Conservation (phyloP, 2,797 vertebrate genomes). For the Poecilia picta region DNA sequence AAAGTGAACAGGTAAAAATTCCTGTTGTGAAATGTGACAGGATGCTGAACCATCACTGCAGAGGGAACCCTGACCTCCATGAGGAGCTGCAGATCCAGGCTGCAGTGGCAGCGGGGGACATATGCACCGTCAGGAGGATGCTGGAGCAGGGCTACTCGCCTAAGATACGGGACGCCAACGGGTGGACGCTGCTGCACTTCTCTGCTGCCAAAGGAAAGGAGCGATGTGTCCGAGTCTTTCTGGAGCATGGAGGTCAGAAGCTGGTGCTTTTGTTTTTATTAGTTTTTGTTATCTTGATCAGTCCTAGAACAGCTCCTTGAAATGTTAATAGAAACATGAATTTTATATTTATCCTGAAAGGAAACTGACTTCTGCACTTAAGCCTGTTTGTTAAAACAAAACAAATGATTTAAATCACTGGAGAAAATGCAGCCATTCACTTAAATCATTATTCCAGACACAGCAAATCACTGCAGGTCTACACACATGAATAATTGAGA, state of each 20-base stretch:
- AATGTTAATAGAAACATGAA: background rate
- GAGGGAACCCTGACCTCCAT: conserved; percentile 96
- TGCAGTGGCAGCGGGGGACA: conserved; percentile 95
- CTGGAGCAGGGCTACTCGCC: conserved; percentile 97
- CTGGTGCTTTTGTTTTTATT: conserved; percentile 1
- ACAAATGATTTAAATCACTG: background rate
- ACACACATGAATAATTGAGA: conserved; percentile 1
- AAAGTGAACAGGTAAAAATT: conserved; percentile 76
- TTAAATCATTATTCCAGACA: background rate
- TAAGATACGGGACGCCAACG: conserved; percentile 95
- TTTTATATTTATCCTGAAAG: background rate
- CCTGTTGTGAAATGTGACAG: conserved; percentile 86
- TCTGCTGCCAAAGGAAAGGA: conserved; percentile 97
- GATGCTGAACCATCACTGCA: conserved; percentile 99
- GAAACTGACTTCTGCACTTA: background rate
- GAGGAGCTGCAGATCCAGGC: conserved; percentile 99
- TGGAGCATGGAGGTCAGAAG: conserved; percentile 95
- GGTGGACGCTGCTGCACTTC: conserved; percentile 98
- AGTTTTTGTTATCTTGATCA: background rate
- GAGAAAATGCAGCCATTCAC: background rate
- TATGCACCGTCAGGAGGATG: conserved; percentile 97
- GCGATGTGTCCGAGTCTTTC: conserved; percentile 95
- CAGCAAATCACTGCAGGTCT: background rate
- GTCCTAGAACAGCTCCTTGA: background rate
- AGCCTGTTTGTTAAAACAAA: background rate